Evolutionary conservation across 2,113 vertebrate species (phyloP), one percentile per base, ranked within the genome.

Genomic region (Cyanoderma ruficeps): DNA sequence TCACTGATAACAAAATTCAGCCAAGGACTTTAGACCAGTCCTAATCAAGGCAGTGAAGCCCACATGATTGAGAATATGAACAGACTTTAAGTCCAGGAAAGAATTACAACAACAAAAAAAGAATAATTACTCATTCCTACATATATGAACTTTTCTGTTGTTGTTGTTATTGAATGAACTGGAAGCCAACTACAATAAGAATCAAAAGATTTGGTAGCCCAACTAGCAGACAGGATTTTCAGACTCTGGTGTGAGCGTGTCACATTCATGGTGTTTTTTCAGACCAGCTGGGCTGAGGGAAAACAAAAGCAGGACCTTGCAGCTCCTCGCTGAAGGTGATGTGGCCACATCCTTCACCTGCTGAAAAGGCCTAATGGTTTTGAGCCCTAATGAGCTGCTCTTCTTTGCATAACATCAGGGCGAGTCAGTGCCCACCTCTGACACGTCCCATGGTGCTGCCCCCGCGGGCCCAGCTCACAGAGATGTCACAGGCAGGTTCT

Each of bases 351-450:
- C 74, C 86, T 87, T 49, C 72, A 82, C 61, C 72, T 65, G 65
- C 74, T 72, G 50, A 37, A 81, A 72, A 7, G 53, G 68, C 42
- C 72, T 44, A 13, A 61, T 0, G 15, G 70, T 60, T 52, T 3
- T 42, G 79, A 90, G 83, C 20, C 70, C 76, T 76, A 52, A 79
- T 60, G 95, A 78, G 87, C 90, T 68, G 78, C 75, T 93, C 77
- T 92, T 55, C 57, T 37, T 2, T 77, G 76, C 78, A 89, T 37
- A 90, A 50, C 31, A 83, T 13, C 87, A n/a, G 35, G 55, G 65
- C 71, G 87, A 25, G 37, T 39, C 46, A 46, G 55, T 5, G 44
- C 53, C 91, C 93, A 42, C 70, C 39, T 46, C 68, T 35, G 90
- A 67, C 90, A 44, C 3, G 23, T 86, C 42, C 83, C 80, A 41